Evolutionary conservation across 2,888 invertebrate species (phyloP), one percentile per base, ranked within the genome.

Genomic region (Tenthredo mesomela): DNA sequence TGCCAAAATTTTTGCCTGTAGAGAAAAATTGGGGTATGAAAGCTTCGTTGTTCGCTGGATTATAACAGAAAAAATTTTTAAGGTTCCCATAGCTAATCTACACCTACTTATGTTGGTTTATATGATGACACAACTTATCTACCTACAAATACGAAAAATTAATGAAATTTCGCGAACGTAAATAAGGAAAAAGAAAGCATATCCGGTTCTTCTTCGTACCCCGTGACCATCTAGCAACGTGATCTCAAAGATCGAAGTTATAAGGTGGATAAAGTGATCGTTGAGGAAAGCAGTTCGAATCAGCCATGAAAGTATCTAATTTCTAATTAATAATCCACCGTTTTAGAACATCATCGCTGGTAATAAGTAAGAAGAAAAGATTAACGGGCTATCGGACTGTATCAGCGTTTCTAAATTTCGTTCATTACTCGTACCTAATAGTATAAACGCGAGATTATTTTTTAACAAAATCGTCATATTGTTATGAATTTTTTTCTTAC

Each of bases 161-260:
- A 15, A 71, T 4, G 71, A 71, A 71, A 6, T 54, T n/a, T 6
- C n/a, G 9, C 7, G 37, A n/a, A 71, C n/a, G 21, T 40, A 21
- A 40, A 40, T 47, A 40, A 77, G 61, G 40, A 9, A 61, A 80
- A 80, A 80, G 80, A 80, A 80, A 80, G 80, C 80, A 61, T 61
- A 25, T 80, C 80, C 80, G 80, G 80, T 80, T 80, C 40, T 61
- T 80, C 80, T 61, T 61, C 80, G 61, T 40, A n/a, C 12, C 25
- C 80, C 80, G 80, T 80, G 80, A 80, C 80, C 80, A 80, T 80
- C 80, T 61, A 18, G 80, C 40, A 40, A 40, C 37, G 61, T 37
- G 61, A 80, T 80, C 80, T 61, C 1, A 18, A 61, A 25, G 18
- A 33, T 33, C 12, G 61, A 40, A 80, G 21, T n/a, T n/a, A n/a